Percentiles rank a stretch among this genome's conserved stretches.
Conservation (phyloP, 23 tunicate genomes). For the Halocynthia roretzi region DNA sequence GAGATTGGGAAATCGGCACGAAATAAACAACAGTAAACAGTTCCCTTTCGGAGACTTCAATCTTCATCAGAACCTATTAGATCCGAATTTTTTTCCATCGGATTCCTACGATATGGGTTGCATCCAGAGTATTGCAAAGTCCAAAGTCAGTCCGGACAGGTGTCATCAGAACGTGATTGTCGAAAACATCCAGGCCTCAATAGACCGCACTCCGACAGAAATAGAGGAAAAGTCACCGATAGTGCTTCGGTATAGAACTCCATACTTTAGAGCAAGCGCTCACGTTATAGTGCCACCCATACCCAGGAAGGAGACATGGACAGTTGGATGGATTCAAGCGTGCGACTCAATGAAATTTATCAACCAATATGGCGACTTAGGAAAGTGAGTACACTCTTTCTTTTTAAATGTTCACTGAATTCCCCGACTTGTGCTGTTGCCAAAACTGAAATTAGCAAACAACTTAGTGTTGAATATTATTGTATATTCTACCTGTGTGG, state of each 20-base stretch:
- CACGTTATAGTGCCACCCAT: constrained; percentile 97
- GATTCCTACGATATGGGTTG: constrained; percentile 81
- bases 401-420: too few species aligned
- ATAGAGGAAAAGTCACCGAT: constrained; percentile 89
- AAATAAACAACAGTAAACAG: neutral
- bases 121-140: constrained; percentile 76
- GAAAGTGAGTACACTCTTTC: constrained; percentile 57
- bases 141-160: constrained; percentile 78
- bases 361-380: constrained; percentile 92
- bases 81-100: constrained; percentile 15
- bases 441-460: too few species aligned
- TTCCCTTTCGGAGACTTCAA: constrained; percentile 20
- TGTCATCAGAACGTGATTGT: constrained; percentile 32
- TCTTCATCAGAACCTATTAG: neutral
- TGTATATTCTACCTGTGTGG: too few species aligned
- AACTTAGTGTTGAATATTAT: too few species aligned
- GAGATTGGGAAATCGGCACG: neutral
- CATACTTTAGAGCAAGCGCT: constrained; percentile 93
- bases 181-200: constrained; percentile 76
- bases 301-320: constrained; percentile 92
- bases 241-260: constrained; percentile 88
- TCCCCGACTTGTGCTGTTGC: too few species aligned
- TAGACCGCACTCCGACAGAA: constrained; percentile 79
- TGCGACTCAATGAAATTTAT: constrained; percentile 96
- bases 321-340: constrained; percentile 99